These are phyloP conservation scores for Oplegnathus fasciatus DNA, from an alignment of 2,113 vertebrate genomes.

Conservation along the genomic window DNA sequence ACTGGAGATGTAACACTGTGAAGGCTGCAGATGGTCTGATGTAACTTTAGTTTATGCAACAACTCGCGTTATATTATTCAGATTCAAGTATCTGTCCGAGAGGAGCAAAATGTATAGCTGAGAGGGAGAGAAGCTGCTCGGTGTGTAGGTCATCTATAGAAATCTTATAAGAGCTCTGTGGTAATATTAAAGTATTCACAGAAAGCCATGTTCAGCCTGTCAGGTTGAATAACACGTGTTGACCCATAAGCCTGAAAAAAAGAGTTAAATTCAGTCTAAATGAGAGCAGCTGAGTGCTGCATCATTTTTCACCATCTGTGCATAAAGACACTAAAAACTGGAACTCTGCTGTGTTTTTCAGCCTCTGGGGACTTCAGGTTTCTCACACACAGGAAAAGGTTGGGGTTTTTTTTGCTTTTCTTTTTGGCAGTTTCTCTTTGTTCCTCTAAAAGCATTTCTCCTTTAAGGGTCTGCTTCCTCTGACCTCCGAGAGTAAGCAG, in stretches of 20 bases:
- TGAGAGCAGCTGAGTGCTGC: slow-evolving; percentile 18
- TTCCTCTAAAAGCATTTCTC: slow-evolving; percentile 54
- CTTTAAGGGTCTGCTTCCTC: slow-evolving; percentile 54
- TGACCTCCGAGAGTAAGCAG: slow-evolving; percentile 42
- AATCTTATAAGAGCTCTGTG: neutral
- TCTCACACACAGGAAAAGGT: slow-evolving; percentile 9
- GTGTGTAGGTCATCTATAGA: neutral
- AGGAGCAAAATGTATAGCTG: neutral
- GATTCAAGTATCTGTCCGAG: neutral
- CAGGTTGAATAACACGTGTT: slow-evolving; percentile 21
- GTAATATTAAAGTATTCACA: neutral
- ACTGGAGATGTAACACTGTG: neutral
- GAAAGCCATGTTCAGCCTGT: neutral
- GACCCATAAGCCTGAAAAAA: neutral
- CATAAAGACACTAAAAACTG: slow-evolving; percentile 28
- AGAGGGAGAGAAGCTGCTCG: neutral
- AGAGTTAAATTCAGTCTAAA: slow-evolving; percentile 11
- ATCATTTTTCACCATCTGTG: slow-evolving; percentile 48
- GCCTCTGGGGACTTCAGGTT: slow-evolving; percentile 5
- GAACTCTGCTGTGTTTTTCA: slow-evolving; percentile 4
- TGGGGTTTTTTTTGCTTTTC: neutral
- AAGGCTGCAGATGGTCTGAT: neutral
- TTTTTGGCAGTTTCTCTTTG: slow-evolving; percentile 18
- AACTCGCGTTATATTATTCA: neutral
- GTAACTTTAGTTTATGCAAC: neutral